A percentile compares a stretch with the other conserved stretches of the same genome.
Conservation (phyloP, 1,140 invertebrate genomes). For the Drosophila rufa region DNA sequence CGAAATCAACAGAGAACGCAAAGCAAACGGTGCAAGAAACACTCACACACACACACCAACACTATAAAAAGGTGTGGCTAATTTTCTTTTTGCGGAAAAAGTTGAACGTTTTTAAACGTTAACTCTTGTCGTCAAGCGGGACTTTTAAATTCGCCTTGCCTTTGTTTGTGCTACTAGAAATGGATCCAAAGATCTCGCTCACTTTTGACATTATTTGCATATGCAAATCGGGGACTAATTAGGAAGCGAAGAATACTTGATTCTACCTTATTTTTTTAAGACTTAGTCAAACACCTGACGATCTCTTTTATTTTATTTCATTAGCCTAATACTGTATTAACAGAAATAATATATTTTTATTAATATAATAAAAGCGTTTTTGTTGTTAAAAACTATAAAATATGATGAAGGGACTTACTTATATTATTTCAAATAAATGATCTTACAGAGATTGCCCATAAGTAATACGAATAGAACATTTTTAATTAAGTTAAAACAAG, state of each 20-base stretch:
- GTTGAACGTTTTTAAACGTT: slow-evolving; percentile 15
- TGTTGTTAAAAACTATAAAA: too few species aligned
- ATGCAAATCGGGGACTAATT: slow-evolving; percentile 40
- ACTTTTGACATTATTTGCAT: slow-evolving; percentile 52
- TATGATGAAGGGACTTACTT: too few species aligned
- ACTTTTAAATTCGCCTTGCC: slow-evolving; percentile 21
- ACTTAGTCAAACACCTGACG: not conserved
- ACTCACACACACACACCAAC: slow-evolving; percentile 4
- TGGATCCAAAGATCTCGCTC: slow-evolving; percentile 26
- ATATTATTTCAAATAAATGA: too few species aligned
- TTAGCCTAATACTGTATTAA: not conserved
- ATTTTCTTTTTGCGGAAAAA: slow-evolving; percentile 41
- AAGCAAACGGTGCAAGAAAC: slow-evolving; percentile 15
- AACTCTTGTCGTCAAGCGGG: slow-evolving; percentile 25
- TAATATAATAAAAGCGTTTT: too few species aligned
- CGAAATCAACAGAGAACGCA: slow-evolving; percentile 23
- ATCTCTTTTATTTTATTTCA: slow-evolving; percentile 4
- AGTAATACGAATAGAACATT: too few species aligned
- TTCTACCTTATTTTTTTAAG: not conserved
- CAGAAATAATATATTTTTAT: too few species aligned
- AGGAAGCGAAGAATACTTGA: slow-evolving; percentile 2
- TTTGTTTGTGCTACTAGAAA: slow-evolving; percentile 13
- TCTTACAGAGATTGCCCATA: too few species aligned
- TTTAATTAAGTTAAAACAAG: too few species aligned
- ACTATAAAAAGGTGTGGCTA: slow-evolving; percentile 56